Base-by-base conservation (phyloP, 2,113 vertebrate species). In the Oncorhynchus kisutch region DNA sequence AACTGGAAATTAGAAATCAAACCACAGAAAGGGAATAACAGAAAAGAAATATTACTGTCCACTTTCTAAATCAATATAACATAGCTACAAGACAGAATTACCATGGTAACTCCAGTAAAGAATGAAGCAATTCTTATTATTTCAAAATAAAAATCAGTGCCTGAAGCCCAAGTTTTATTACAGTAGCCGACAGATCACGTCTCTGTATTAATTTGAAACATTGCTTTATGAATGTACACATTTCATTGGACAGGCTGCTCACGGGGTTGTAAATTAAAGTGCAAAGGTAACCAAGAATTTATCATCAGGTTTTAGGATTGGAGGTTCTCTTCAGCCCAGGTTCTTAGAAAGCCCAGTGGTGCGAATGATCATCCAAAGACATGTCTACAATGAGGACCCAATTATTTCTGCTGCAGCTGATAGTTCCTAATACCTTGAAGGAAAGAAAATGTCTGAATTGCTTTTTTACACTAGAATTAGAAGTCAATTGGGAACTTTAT, bases 1-100 rank as follows among this genome's bases (percentile, higher is more conserved):
- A 96, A 94, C 95, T 97, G 96, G 96, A 99, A 98, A 99, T 99
- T 98, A 97, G 95, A 98, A 98, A 96, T 96, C 96, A 98, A 96
- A 95, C 95, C 94, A 94, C 92, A 96, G 95, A 96, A 96, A 98
- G 92, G 93, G 94, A 97, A 96, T 96, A 98, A 97, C 96, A 95
- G 95, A 95, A 97, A 96, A 98, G 93, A 98, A 97, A 98, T 98
- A 98, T 98, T 97, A 98, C 96, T 95, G 96, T 97, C 97, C 97
- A 97, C 96, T 98, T 97, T 96, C 94, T 96, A 97, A 98, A 98
- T 99, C 97, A 99, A 99, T 98, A 99, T 96, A 97, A 95, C 95
- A 95, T 94, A 82, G 96, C 96, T 97, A 96, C 94, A 94, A 94
- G 95, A 96, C 90, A 94, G 95, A 95, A 99, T 99, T 97, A 97